A percentile compares a stretch with the other conserved stretches of the same genome.
Evolutionary conservation across 2,888 invertebrate genomes (phyloP).

Genomic region (Cyrtodaria siliqua): DNA sequence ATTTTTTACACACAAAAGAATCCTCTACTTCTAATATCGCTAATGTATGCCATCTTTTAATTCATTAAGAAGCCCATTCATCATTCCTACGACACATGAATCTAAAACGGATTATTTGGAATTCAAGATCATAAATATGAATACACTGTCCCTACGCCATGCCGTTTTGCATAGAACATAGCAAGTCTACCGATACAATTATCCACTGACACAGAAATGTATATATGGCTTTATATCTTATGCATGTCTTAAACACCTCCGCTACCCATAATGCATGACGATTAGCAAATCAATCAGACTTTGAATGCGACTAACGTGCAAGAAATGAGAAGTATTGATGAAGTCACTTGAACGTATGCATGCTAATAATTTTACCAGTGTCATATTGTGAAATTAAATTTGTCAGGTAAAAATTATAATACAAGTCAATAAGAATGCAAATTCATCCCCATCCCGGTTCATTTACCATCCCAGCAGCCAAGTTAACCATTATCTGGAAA

Average conservation of each 20-base stretch:
- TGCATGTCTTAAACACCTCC: background rate
- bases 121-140: constrained; percentile 2
- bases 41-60: background rate
- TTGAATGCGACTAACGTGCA: too few species aligned
- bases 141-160: background rate
- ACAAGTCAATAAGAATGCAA: too few species aligned
- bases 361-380: too few species aligned
- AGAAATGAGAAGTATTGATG: too few species aligned
- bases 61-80: background rate
- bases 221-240: constrained; percentile 2
- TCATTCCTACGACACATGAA: background rate
- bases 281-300: background rate
- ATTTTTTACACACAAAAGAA: background rate
- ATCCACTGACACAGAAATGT: constrained; percentile 3
- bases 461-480: too few species aligned
- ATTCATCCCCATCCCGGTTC: too few species aligned
- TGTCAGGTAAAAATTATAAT: too few species aligned
- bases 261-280: background rate
- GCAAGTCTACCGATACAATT: background rate
- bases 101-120: constrained; percentile 11
- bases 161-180: background rate
- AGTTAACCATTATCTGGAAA: too few species aligned
- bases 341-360: too few species aligned
- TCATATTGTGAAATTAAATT: too few species aligned
- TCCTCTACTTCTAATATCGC: background rate